These are phyloP conservation scores for Rhinichthys klamathensis DNA, from an alignment of 2,113 vertebrate species.

Conservation along the genomic window DNA sequence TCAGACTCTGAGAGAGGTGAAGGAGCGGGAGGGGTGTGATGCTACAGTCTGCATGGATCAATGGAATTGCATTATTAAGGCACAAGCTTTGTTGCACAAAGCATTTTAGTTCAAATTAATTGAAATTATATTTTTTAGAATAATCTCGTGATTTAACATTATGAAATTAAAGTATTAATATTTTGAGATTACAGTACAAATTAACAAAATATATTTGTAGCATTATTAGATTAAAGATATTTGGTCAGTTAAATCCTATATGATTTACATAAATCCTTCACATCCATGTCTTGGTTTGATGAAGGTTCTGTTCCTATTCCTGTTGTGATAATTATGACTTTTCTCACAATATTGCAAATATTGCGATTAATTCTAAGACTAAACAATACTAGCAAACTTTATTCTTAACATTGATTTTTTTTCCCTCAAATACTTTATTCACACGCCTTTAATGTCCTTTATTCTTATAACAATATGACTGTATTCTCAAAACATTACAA, in stretches of 20 bases:
- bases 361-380: no score
- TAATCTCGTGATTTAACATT: neutral
- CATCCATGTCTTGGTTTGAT: neutral
- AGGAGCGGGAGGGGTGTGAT: conserved; percentile 33
- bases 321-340: no score
- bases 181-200: neutral
- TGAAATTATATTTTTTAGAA: no score
- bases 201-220: neutral
- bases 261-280: neutral
- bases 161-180: neutral
- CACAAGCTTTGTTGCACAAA: conserved; percentile 1
- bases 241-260: neutral
- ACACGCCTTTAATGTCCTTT: neutral
- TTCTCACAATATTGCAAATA: no score
- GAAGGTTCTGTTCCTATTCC: no score
- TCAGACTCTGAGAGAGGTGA: conserved; percentile 45
- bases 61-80: conserved; percentile 48
- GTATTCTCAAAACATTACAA: no score
- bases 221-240: neutral
- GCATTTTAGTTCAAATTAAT: neutral
- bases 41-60: conserved; percentile 44
- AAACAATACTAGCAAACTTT: no score
- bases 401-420: no score
- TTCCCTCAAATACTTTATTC: neutral
- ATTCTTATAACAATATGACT: no score